phyloP scores from a whole-genome alignment of 2,113 vertebrate species.

The Triplophysa tibetana region DNA sequence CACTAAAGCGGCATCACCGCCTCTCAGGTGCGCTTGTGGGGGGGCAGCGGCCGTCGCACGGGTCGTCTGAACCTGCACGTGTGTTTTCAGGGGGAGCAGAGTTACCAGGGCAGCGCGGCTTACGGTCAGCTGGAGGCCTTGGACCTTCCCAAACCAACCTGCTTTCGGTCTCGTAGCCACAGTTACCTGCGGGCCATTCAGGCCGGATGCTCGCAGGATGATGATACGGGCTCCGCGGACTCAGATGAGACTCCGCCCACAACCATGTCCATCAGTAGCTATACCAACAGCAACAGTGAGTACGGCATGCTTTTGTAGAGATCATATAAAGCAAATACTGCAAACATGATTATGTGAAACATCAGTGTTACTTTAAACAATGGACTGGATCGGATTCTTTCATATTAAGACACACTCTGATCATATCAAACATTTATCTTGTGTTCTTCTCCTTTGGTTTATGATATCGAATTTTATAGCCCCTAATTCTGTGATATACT shows the following conservation, averaged over 20 bases:
- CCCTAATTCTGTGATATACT: not conserved
- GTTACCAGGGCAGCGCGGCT: conserved; percentile 77
- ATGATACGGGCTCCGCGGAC: conserved; percentile 87
- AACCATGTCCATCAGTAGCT: conserved; percentile 79
- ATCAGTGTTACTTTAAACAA: not conserved
- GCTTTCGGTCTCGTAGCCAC: conserved; percentile 97
- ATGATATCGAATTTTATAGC: not conserved
- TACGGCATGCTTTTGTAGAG: conserved; percentile 48
- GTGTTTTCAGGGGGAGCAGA: conserved; percentile 80
- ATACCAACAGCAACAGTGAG: conserved; percentile 88
- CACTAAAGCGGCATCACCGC: conserved; percentile 1
- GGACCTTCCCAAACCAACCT: conserved; percentile 91
- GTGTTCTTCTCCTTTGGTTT: not conserved
- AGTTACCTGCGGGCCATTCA: conserved; percentile 98
- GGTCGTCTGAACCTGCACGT: conserved; percentile 62
- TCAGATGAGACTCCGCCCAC: conserved; percentile 90
- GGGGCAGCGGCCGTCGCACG: not conserved
- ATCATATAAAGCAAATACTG: not conserved
- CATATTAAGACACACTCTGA: not conserved
- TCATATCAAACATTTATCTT: not conserved
- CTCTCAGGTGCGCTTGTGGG: not conserved
- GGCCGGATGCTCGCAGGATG: conserved; percentile 96
- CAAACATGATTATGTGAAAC: not conserved
- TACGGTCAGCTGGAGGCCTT: conserved; percentile 87
- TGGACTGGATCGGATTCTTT: too few relatives aligned